Evolutionary conservation across 2,113 vertebrate genomes (phyloP), one percentile per base, ranked within the genome.

Genomic region (Syrmaticus mikado): DNA sequence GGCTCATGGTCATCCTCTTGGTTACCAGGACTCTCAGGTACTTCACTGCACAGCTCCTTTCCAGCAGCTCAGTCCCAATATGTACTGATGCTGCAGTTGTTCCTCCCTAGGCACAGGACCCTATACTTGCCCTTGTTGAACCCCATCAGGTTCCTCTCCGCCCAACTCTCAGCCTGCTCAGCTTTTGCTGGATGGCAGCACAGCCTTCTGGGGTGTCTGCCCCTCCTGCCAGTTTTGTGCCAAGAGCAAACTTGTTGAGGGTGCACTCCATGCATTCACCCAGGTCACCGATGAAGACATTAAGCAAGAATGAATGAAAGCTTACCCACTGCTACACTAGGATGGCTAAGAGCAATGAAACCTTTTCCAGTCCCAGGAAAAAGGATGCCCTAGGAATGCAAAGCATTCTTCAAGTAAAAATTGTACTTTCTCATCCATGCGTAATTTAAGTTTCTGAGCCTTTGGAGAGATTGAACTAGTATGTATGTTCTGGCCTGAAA

Each of bases 251-350:
- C 55, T 58, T 57, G 55, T 32, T 58, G 55, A 58, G 55, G 17
- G 55, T 57, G 30, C 17, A 57, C 30, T 57, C 30, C 17, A 12
- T 32, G 17, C 17, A 32, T 58, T 58, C 55, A 58, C 19, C 18
- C 55, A n/a, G 55, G 15, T 20, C 55, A n/a, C 30, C 8, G 55
- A 58, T 20, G 55, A 58, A 58, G 32, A 20, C 18, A 9, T n/a
- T 21, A 58, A n/a, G 19, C 55, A n/a, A n/a, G 32, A 58, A 20
- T 7, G 27, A 45, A 40, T 5, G 15, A 71, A 36, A 36, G 16
- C 13, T 4, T 13, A 20, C 17, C 58, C 30, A 12, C 21, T n/a
- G 0, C 7, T 17, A 8, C 16, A 12, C 9, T 65, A 2, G 41
- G 27, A 16, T 7, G 28, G 41, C 52, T 38, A 43, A n/a, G 4